Conservation (phyloP, 2,797 vertebrate species). For the Ispidina picta region DNA sequence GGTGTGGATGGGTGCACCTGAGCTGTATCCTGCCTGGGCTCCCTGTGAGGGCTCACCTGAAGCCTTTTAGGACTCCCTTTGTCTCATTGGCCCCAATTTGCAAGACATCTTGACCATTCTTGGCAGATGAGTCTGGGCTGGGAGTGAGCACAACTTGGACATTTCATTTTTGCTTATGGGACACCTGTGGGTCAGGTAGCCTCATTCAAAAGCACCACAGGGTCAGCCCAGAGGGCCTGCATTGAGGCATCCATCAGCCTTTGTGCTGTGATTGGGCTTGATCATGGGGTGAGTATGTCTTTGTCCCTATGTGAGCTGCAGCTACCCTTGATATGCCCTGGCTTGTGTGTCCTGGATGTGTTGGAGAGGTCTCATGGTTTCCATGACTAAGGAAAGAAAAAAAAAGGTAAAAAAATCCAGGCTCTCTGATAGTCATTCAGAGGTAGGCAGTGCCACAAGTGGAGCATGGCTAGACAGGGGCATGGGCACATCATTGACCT, state of each 20-base stretch:
- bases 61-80: not conserved
- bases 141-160: not conserved
- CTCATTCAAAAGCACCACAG: rapidly evolving
- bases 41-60: not conserved
- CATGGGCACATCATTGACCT: not conserved
- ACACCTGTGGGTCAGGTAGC: too few relatives aligned
- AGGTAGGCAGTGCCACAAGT: not conserved
- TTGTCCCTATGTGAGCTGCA: rapidly evolving
- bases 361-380: not conserved
- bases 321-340: not conserved
- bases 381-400: not conserved
- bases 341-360: not conserved
- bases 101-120: not conserved
- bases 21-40: not conserved
- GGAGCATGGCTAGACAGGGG: not conserved
- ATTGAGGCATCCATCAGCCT: not conserved
- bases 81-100: not conserved
- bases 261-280: rapidly evolving
- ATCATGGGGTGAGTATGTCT: rapidly evolving
- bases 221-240: not conserved
- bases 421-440: not conserved
- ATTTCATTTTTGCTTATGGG: not conserved
- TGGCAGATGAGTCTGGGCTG: not conserved
- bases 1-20: not conserved
- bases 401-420: not conserved